Evolutionary conservation across 2,113 vertebrate genomes (phyloP), one percentile per base, ranked within the genome.

Genomic region (Tonatia bakeri): DNA sequence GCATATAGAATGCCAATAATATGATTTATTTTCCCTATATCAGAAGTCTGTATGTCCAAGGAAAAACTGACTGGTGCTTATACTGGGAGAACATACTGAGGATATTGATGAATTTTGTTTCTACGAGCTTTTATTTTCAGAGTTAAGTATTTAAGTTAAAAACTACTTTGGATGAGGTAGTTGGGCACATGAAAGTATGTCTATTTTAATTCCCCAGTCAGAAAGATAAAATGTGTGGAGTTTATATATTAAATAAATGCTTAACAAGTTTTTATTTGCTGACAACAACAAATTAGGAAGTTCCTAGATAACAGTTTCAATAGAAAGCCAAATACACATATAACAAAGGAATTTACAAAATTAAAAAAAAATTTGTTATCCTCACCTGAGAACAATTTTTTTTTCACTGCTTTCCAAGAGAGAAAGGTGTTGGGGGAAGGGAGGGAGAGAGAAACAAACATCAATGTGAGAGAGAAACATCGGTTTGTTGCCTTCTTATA

Each of bases 171-270:
- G 19, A 15, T 72, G 84, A 95, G 47, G 26, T 88, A 56, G 28
- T 88, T 69, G 94, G 94, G n/a, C 77, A 92, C 50, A n/a, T 88
- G 59, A 40, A 92, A 59, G 22, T 95, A 67, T 47, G 20, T 95
- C 15, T 56, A 67, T 4, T 88, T 88, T 36, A 88, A 72, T 89
- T 84, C 31, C 26, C 15, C 52, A 28, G 7, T 72, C 36, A 93
- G 52, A 89, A 77, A 85, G 31, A 70, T 56, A 89, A 95, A 90
- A 77, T 64, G 12, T 81, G 45, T 90, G 36, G 61, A 79, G 31
- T 93, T 90, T 90, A 47, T 90, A 45, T 2, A 38, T 33, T 72
- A 47, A 65, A 59, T 45, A 52, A 90, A 95, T 93, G 19, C n/a
- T 52, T 79, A 79, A 64, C 36, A 77, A 26, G 13, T 85, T 93